Evolutionary conservation across 2,888 invertebrate genomes (phyloP).

Genomic region (Coecobrya sp.): DNA sequence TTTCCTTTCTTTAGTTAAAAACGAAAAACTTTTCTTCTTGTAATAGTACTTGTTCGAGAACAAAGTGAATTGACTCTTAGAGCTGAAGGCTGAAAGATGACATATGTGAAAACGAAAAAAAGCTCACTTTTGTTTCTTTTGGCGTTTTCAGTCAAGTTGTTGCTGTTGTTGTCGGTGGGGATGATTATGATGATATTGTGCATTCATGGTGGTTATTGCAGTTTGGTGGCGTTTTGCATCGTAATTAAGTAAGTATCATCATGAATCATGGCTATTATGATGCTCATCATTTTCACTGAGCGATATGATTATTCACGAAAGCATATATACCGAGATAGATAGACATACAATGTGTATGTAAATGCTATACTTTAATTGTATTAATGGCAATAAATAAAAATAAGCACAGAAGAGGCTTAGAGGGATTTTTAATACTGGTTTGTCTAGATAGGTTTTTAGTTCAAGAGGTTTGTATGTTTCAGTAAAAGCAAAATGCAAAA

Average conservation of each 20-base stretch:
- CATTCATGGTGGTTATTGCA: constrained; percentile 24
- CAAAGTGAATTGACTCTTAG: background rate
- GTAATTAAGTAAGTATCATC: constrained; percentile 54
- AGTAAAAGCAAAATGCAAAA: constrained; percentile 65
- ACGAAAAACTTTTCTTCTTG: background rate
- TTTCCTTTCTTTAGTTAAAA: constrained; percentile 22
- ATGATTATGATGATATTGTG: background rate
- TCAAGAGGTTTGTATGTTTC: constrained; percentile 78
- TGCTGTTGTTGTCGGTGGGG: background rate
- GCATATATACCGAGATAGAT: too few species aligned
- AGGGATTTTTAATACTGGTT: constrained; percentile 65
- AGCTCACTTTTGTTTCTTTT: background rate
- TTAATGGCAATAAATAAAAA: constrained; percentile 41
- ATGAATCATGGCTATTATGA: constrained; percentile 30
- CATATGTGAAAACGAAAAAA: constrained; percentile 52
- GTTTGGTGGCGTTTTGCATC: constrained; percentile 56
- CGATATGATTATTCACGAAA: constrained; percentile 11
- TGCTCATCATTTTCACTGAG: background rate
- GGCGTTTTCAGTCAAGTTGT: background rate
- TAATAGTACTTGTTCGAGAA: background rate
- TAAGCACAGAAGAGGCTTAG: constrained; percentile 2
- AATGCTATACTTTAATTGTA: constrained; percentile 34
- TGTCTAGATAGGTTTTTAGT: constrained; percentile 73
- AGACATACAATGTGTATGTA: background rate
- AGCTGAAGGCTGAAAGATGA: constrained; percentile 45